Conservation (phyloP, 2,888 invertebrate species). For the Lithophane leautieri region DNA sequence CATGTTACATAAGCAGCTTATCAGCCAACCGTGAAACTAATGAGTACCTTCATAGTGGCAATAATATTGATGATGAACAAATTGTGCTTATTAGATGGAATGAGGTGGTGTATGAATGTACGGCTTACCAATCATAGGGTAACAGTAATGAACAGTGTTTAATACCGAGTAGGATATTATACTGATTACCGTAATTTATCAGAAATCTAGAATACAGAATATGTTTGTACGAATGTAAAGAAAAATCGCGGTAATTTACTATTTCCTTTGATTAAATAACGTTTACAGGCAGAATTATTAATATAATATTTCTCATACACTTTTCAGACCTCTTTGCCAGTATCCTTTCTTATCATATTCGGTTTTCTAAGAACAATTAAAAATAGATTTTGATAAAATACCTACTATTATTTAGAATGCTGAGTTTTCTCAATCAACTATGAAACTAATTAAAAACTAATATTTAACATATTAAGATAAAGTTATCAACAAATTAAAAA, state of each 20-base stretch:
- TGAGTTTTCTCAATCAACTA: background rate
- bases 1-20: conserved; percentile 51
- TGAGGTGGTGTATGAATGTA: background rate
- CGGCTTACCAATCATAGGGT: background rate
- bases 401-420: background rate
- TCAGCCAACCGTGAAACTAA: conserved; percentile 42
- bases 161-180: background rate
- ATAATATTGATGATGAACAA: conserved; percentile 11
- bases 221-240: too few species aligned
- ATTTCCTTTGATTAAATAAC: background rate
- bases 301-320: too few species aligned
- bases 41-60: conserved; percentile 4
- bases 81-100: background rate
- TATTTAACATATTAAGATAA: conserved; percentile 18
- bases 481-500: conserved; percentile 32
- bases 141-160: background rate
- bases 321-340: too few species aligned
- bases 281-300: too few species aligned
- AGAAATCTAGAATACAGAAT: too few species aligned
- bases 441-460: conserved; percentile 35
- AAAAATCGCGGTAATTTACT: background rate
- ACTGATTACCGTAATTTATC: background rate
- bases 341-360: background rate
- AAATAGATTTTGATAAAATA: conserved; percentile 7
- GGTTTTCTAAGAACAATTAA: conserved; percentile 3